Base-by-base conservation (phyloP, 1,140 invertebrate species). In the Melipona quadrifasciata region DNA sequence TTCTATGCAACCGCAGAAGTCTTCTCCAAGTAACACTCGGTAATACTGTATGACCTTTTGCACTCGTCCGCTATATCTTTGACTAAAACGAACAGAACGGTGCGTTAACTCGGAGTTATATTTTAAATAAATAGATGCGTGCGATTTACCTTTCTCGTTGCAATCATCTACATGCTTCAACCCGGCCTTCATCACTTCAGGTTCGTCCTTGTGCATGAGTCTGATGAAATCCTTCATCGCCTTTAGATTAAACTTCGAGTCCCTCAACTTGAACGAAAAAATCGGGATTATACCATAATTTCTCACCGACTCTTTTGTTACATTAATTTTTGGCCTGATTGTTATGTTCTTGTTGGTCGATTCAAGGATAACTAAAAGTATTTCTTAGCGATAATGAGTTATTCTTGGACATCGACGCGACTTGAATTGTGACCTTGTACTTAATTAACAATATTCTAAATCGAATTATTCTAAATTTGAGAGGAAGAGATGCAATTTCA, bases 121-220 rank as follows among this genome's bases (percentile, higher is more conserved):
- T 64, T 64, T 64, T 27, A 16, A 64, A 64, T 6, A 27, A 27
- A 27, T 16, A 27, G 61, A 8, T 55, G 14, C 0, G 14, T 0
- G 8, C 19, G 21, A 19, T 17, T 72, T 21, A 80, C 79, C 79
- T 80, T 72, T 24, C 0, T 80, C 79, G 0, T 19, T 0, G 39
- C 79, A 80, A 11, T 21, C 5, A 0, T 0, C 12, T 3, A 6
- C 53, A 0, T 6, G 1, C 3, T 72, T n/a, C 17, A 51, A 0
- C 17, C 21, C 1, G 1, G 1, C 0, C 14, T 57, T 2, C 0
- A 80, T 1, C n/a, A 24, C 19, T 11, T 80, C 68, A 1, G 79
- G 79, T 2, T 72, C 0, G 0, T 72, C 55, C 10, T 12, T 11
- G 34, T 61, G 34, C n/a, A 61, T 39, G 0, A 14, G 2, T 19